Percentiles rank a stretch among this genome's conserved stretches.
Conservation (phyloP, 2,113 vertebrate species). For the Gymnarchus niloticus region DNA sequence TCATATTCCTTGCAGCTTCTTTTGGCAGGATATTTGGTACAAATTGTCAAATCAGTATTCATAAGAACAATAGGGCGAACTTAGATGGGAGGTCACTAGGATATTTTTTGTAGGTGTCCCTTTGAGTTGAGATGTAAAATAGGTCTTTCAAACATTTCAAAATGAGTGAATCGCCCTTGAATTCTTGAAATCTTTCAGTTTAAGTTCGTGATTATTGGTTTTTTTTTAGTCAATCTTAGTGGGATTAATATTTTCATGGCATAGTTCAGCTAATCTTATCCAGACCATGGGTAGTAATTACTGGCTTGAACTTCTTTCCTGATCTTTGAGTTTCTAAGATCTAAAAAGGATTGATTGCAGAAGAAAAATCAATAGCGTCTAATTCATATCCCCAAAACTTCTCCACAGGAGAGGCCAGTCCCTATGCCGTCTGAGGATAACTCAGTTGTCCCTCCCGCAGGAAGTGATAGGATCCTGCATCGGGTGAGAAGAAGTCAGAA, state of each 20-base stretch:
- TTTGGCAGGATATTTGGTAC: slow-evolving; percentile 37
- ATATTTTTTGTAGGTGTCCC: not conserved
- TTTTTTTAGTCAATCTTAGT: slow-evolving; percentile 2
- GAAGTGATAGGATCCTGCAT: slow-evolving; percentile 50
- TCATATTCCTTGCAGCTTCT: slow-evolving; percentile 43
- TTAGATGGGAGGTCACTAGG: slow-evolving; percentile 38
- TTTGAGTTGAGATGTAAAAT: slow-evolving; percentile 15
- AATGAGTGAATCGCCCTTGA: not conserved
- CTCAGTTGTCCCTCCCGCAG: slow-evolving; percentile 42
- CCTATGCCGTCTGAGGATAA: slow-evolving; percentile 38
- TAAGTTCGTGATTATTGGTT: not conserved
- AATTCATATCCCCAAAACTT: not conserved
- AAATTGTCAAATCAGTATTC: slow-evolving; percentile 54
- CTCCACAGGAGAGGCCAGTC: slow-evolving; percentile 45
- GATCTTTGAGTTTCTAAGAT: not conserved
- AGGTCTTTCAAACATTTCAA: not conserved
- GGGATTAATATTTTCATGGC: not conserved
- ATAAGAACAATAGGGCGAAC: slow-evolving; percentile 38
- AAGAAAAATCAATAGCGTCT: not conserved
- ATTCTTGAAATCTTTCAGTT: not conserved
- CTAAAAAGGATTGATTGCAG: not conserved
- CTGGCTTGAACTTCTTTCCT: not conserved
- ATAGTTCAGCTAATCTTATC: not conserved
- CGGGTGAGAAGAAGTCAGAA: slow-evolving; percentile 56
- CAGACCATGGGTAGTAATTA: not conserved